Evolutionary conservation across 2,888 invertebrate genomes (phyloP), one percentile per base, ranked within the genome.

Genomic region (Pardosa pseudoannulata): DNA sequence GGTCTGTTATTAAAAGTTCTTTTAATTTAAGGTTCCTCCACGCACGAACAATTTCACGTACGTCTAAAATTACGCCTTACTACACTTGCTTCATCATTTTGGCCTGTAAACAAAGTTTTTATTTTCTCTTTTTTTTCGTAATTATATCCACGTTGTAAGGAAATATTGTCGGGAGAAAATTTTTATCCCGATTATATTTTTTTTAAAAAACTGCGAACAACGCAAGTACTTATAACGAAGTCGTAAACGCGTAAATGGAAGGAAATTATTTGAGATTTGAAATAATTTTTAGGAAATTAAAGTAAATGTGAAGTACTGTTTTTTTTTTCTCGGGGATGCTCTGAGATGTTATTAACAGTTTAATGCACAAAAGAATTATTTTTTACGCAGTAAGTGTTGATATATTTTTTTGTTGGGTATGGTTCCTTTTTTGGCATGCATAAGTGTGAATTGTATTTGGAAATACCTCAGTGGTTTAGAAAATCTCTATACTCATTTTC

Each of bases 1-100:
- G 31, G 62, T 46, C 75, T 75, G 68, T 82, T 82, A 82, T 82
- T 82, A 82, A 82, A 82, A 82, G 70, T 75, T 75, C 75, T 71
- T 82, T 75, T 82, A 82, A 82, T 82, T 75, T 75, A 36, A 70
- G 41, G 41, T 70, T 31, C 28, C 19, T 3, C 23, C 50, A 82
- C 72, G 78, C 78, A 56, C 36, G 72, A 83, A 41, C 67, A 67
- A 78, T 78, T 83, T 78, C 72, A 11, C 83, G 70, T 78, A 78
- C 78, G 72, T 73, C 83, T 78, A 83, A 83, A 83, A 78, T 83
- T 78, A 71, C 83, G 67, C 83, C 32, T 36, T 56, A 65, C 27
- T 81, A 41, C 62, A 39, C 67, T 64, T 50, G 27, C 75, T 50
- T 67, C 71, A 46, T 67, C 64, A 72, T 72, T 83, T 73, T 73